A percentile compares a stretch with the other conserved stretches of the same genome.
These are phyloP conservation scores for Melieria omissa DNA, from an alignment of 2,888 invertebrate species.

Conservation along the genomic window DNA sequence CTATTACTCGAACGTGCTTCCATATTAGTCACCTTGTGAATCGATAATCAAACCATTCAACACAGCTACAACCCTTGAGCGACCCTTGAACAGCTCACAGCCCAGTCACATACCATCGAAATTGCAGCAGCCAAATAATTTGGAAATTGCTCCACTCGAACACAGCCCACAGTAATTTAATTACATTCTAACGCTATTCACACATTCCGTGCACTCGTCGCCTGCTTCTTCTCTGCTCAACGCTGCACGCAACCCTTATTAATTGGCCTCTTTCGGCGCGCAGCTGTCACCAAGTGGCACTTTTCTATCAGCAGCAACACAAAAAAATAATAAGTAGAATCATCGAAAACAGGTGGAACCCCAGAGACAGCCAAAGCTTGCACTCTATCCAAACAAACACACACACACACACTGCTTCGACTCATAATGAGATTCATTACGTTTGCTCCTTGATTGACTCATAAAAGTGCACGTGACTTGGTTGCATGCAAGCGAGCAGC, in stretches of 20 bases:
- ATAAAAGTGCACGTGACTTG: constrained; percentile 63
- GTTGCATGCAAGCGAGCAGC: constrained; percentile 27
- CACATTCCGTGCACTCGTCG: too few relatives aligned
- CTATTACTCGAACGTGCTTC: too few relatives aligned
- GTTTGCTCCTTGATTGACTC: constrained; percentile 63
- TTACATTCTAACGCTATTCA: too few relatives aligned
- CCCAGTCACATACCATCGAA: too few relatives aligned
- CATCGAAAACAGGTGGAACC: constrained; percentile 29
- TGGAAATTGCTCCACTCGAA: too few relatives aligned
- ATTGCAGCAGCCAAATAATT: too few relatives aligned
- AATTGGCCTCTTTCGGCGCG: constrained; percentile 1
- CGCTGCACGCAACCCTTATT: not conserved
- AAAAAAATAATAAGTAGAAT: constrained; percentile 1
- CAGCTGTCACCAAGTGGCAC: constrained; percentile 33
- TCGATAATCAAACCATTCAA: too few relatives aligned
- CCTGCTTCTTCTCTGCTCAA: too few relatives aligned
- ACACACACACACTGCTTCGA: not conserved
- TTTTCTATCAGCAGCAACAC: constrained; percentile 37
- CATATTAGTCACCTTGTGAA: too few relatives aligned
- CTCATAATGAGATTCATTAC: constrained; percentile 52
- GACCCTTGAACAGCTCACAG: too few relatives aligned
- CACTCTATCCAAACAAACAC: not conserved
- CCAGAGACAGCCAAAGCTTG: constrained; percentile 13
- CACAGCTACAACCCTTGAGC: too few relatives aligned
- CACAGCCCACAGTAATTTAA: too few relatives aligned